Percentiles rank a stretch among this genome's conserved stretches.
Conservation (phyloP, 2,113 vertebrate genomes). For the Mola mola region DNA sequence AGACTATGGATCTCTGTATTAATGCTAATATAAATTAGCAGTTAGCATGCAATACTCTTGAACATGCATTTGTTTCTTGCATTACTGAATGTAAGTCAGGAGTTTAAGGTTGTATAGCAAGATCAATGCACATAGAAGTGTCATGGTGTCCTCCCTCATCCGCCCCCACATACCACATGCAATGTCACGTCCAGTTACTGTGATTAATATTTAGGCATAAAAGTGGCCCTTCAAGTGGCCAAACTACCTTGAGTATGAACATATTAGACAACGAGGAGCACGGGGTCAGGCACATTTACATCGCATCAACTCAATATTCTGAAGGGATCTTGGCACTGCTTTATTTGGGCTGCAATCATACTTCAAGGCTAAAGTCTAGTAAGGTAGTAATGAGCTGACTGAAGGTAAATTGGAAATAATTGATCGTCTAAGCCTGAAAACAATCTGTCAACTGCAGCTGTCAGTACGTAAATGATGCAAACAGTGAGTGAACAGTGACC, state of each 20-base stretch:
- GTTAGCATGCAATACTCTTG: too few relatives aligned
- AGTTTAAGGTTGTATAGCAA: background rate
- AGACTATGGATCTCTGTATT: too few relatives aligned
- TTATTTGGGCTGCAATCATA: background rate
- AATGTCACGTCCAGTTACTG: background rate
- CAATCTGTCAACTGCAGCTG: too few relatives aligned
- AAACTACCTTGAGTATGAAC: background rate
- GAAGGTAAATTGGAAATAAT: background rate
- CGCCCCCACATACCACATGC: background rate
- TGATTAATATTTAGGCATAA: background rate
- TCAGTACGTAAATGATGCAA: too few relatives aligned
- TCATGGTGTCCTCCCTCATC: background rate
- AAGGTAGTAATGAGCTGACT: background rate
- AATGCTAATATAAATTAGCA: too few relatives aligned
- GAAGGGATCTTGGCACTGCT: background rate
- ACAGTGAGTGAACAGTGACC: too few relatives aligned
- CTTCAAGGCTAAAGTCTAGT: background rate
- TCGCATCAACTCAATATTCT: background rate
- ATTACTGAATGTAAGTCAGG: too few relatives aligned
- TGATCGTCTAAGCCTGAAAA: constrained; percentile 1
- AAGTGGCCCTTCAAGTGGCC: background rate
- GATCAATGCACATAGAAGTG: background rate
- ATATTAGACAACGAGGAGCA: background rate
- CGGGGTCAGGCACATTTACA: background rate
- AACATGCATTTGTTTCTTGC: too few relatives aligned